phyloP scores from a whole-genome alignment of 2,888 invertebrate species.

The Actias luna region DNA sequence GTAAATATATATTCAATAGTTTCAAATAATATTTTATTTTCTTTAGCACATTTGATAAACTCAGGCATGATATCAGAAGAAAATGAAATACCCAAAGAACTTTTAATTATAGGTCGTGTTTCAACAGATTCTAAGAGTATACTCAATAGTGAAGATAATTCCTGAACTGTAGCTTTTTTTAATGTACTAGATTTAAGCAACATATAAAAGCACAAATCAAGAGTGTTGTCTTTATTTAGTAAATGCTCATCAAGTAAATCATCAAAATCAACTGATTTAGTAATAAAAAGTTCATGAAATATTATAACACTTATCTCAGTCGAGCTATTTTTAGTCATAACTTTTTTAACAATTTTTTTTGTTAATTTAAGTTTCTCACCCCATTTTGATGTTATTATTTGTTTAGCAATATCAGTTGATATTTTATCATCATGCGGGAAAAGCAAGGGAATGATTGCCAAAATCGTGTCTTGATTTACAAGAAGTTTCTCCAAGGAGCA shows the following conservation, averaged over 20 bases:
- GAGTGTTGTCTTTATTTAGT: constrained; percentile 53
- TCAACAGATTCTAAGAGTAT: constrained; percentile 66
- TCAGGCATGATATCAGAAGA: constrained; percentile 54
- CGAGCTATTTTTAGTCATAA: constrained; percentile 43
- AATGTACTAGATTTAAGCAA: constrained; percentile 71
- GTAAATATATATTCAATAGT: constrained; percentile 79
- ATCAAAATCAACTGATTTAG: constrained; percentile 47
- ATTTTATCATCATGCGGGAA: constrained; percentile 75
- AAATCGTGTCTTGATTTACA: constrained; percentile 80
- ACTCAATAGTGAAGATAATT: constrained; percentile 63
- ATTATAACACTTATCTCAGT: constrained; percentile 50
- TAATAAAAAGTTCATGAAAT: constrained; percentile 57
- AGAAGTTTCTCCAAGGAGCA: constrained; percentile 64
- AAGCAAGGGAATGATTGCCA: constrained; percentile 83
- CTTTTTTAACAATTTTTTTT: constrained; percentile 34
- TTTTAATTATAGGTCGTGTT: constrained; percentile 54
- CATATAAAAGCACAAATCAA: constrained; percentile 63
- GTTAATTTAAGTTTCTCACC: constrained; percentile 56
- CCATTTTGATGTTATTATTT: constrained; percentile 63
- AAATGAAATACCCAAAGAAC: constrained; percentile 48
- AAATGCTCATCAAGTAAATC: constrained; percentile 50
- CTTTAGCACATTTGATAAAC: constrained; percentile 55
- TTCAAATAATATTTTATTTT: constrained; percentile 78
- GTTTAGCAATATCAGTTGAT: constrained; percentile 51
- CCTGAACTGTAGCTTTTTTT: constrained; percentile 54